Conservation (phyloP, 2,888 invertebrate genomes). For the Mantis religiosa region DNA sequence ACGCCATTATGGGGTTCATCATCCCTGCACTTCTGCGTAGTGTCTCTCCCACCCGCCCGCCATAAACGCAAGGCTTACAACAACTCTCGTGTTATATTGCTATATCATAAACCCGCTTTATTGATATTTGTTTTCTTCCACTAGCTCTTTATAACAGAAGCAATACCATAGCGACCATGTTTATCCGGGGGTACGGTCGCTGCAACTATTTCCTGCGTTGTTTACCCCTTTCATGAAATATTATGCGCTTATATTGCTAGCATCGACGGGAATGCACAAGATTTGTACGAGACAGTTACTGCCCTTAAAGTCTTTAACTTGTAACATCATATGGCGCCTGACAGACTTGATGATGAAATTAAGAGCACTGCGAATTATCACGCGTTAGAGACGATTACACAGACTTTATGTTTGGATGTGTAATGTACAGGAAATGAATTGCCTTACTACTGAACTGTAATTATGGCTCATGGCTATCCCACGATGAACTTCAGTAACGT, state of each 20-base stretch:
- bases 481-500: too few relatives aligned
- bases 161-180: neutral
- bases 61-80: neutral
- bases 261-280: neutral
- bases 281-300: neutral
- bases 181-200: too few relatives aligned
- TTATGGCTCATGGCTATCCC: too few relatives aligned
- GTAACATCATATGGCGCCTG: neutral
- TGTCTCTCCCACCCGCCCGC: neutral
- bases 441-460: too few relatives aligned
- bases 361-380: neutral
- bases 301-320: neutral
- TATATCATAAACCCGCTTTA: constrained; percentile 20
- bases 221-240: neutral
- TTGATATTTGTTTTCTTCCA: constrained; percentile 22
- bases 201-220: neutral
- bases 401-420: too few relatives aligned
- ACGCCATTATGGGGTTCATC: constrained; percentile 2
- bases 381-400: too few relatives aligned
- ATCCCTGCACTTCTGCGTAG: neutral
- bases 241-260: neutral
- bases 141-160: neutral
- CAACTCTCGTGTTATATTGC: constrained; percentile 9
- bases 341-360: neutral
- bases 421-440: too few relatives aligned